Conservation (phyloP, 1,140 invertebrate genomes). For the Drosophila bifasciata region DNA sequence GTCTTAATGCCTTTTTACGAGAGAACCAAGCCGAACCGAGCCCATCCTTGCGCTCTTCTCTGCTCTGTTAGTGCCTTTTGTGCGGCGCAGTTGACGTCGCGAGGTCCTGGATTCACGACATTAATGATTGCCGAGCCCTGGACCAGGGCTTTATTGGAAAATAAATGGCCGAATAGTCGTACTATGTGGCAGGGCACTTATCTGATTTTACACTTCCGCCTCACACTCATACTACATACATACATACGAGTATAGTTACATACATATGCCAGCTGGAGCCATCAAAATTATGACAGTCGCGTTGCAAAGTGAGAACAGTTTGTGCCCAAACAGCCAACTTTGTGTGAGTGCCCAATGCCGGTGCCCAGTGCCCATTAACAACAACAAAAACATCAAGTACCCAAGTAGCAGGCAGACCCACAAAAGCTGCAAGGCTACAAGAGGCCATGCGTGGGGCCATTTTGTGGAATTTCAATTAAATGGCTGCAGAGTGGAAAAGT, state of each 20-base stretch:
- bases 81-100: slow-evolving; percentile 4
- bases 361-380: too few relatives aligned
- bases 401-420: slow-evolving; percentile 27
- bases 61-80: slow-evolving; percentile 26
- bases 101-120: slow-evolving; percentile 33
- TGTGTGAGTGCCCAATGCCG: background rate
- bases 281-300: slow-evolving; percentile 78
- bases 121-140: slow-evolving; percentile 62
- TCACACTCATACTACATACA: slow-evolving; percentile 5
- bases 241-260: too few relatives aligned
- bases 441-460: slow-evolving; percentile 38
- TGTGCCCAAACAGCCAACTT: slow-evolving; percentile 47
- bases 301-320: slow-evolving; percentile 71
- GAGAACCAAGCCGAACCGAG: slow-evolving; percentile 24
- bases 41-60: background rate
- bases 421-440: slow-evolving; percentile 24
- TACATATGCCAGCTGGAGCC: slow-evolving; percentile 48
- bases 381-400: background rate
- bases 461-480: slow-evolving; percentile 50
- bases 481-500: slow-evolving; percentile 23
- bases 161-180: slow-evolving; percentile 75
- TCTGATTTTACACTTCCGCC: slow-evolving; percentile 74
- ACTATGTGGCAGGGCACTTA: slow-evolving; percentile 56
- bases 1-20: slow-evolving; percentile 79
- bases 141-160: slow-evolving; percentile 72